These are phyloP conservation scores for Sarcoramphus papa DNA, from an alignment of 2,797 vertebrate species.

Conservation along the genomic window DNA sequence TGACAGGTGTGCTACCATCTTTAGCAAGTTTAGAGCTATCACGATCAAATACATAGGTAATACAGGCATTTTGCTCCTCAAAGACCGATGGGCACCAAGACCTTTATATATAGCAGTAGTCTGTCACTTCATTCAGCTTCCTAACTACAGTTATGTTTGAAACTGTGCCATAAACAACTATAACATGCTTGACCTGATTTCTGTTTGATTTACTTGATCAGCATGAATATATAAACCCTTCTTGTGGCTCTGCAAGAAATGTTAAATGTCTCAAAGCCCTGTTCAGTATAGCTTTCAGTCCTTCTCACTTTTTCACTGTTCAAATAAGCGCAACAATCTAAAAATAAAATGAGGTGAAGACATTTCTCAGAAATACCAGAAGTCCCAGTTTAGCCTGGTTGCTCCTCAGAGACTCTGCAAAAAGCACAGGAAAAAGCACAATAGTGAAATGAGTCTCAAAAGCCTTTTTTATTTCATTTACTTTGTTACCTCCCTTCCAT, in stretches of 20 bases:
- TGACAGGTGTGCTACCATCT: neutral
- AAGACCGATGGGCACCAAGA: neutral
- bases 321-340: neutral
- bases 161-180: neutral
- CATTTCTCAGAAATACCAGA: neutral
- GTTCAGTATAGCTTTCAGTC: neutral
- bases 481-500: neutral
- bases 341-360: neutral
- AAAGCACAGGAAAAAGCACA: neutral
- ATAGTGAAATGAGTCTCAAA: neutral
- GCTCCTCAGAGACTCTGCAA: neutral
- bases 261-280: neutral
- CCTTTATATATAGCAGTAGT: neutral
- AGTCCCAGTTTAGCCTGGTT: neutral
- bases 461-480: constrained; percentile 27
- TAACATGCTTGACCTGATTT: neutral
- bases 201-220: neutral
- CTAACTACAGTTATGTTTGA: neutral
- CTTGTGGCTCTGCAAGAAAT: neutral
- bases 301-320: neutral
- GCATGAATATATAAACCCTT: neutral
- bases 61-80: neutral
- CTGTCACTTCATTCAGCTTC: neutral
- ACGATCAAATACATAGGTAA: neutral
- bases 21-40: neutral